phyloP scores from a whole-genome alignment of 1,140 invertebrate species.

The Lethrus apterus region DNA sequence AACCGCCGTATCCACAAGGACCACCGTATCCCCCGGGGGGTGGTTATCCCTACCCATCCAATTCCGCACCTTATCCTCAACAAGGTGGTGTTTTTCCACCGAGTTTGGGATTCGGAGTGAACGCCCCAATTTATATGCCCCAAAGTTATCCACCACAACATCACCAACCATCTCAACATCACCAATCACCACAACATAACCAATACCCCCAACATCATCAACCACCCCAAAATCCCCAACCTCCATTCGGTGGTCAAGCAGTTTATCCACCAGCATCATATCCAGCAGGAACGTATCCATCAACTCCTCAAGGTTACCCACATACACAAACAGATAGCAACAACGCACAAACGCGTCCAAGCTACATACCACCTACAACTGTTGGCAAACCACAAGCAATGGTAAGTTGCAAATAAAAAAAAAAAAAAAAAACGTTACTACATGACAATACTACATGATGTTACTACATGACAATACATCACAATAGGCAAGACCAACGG shows the following conservation, averaged over 20 bases:
- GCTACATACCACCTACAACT: not conserved
- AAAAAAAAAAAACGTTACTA: no score
- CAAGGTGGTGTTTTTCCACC: conserved; percentile 31
- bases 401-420: no score
- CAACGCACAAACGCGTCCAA: not conserved
- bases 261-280: conserved; percentile 3
- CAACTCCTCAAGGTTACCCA: conserved; percentile 13
- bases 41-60: conserved; percentile 13
- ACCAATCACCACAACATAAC: conserved; percentile 16
- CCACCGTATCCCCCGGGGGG: conserved; percentile 26
- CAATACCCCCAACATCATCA: conserved; percentile 11
- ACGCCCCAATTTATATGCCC: conserved; percentile 38
- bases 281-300: conserved; percentile 15
- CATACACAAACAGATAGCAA: not conserved
- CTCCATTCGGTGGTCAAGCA: not conserved
- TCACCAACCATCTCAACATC: not conserved
- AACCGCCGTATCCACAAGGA: conserved; percentile 30
- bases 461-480: not conserved
- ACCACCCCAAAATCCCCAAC: conserved; percentile 15
- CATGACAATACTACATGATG: no score
- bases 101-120: conserved; percentile 31
- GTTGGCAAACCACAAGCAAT: not conserved
- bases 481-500: conserved; percentile 58
- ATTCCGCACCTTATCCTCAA: conserved; percentile 21
- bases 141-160: conserved; percentile 25